These are phyloP conservation scores for Aphidoletes aphidimyza DNA, from an alignment of 2,888 invertebrate genomes.

Conservation along the genomic window DNA sequence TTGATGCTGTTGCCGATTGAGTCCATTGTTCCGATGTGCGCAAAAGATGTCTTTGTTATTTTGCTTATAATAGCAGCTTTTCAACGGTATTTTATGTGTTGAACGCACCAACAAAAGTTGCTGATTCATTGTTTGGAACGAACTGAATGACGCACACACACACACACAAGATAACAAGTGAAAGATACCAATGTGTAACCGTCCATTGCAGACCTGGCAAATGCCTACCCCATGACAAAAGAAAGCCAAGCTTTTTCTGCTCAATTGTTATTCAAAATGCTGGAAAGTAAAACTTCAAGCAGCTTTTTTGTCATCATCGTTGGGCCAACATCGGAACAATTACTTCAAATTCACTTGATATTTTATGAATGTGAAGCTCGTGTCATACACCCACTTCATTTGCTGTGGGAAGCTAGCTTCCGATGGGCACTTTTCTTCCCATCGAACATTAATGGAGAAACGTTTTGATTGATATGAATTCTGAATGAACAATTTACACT, in stretches of 20 bases:
- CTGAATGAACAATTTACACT: no score
- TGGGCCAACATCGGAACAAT: not conserved
- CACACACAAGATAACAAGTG: not conserved
- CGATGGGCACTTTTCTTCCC: not conserved
- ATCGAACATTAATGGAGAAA: no score
- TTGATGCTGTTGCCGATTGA: not conserved
- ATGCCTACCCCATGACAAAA: not conserved
- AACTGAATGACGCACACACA: not conserved
- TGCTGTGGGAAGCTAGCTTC: not conserved
- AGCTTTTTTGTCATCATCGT: not conserved
- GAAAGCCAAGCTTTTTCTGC: not conserved
- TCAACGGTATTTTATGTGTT: conserved; percentile 3
- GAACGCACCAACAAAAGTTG: not conserved
- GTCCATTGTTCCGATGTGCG: conserved; percentile 12
- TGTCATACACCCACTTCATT: not conserved
- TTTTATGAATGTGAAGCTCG: not conserved
- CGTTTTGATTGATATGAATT: no score
- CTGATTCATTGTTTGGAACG: conserved; percentile 8
- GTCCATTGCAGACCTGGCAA: not conserved
- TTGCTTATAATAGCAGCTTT: conserved; percentile 37
- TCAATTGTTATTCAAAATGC: not conserved
- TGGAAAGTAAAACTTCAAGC: not conserved
- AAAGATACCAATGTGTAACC: not conserved
- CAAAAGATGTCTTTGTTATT: conserved; percentile 23
- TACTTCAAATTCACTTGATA: not conserved